Base-by-base conservation (phyloP, 2,888 invertebrate genomes). In the Ennomos fuscantarius region DNA sequence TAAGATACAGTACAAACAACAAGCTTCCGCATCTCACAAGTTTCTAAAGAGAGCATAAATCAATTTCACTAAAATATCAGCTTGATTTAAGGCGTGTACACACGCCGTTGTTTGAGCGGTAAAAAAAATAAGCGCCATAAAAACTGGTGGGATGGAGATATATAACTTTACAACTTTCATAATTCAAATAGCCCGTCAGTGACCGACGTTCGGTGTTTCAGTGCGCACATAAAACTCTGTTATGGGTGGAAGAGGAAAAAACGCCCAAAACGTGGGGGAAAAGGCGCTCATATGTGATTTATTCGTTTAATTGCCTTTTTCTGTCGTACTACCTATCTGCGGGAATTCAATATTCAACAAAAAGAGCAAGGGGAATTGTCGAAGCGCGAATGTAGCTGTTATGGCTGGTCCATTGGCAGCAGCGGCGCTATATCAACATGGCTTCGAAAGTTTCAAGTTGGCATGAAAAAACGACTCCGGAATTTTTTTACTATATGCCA, bases 121-220 rank as follows among this genome's bases (percentile, higher is more conserved):
- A 81, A 81, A 84, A 83, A 81, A 83, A 87, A 81, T 82, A 79
- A 81, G 75, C 74, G 74, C 80, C 79, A 82, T 89, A 88, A 88
- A 87, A 82, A 82, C 60, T 70, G 68, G 64, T 67, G 68, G 76
- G 78, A 81, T 83, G 74, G 82, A 86, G 84, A 89, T 89, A 89
- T 88, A 90, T 77, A 79, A 79, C 82, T 83, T 84, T 84, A 85
- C 81, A 84, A 83, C 84, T 85, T 86, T 86, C 87, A 89, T 91
- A 89, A 84, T 83, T 90, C 90, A 90, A 86, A 86, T 75, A 79
- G 82, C 79, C 75, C 79, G 86, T 83, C 84, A 83, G 84, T 79
- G 74, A 71, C 74, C 69, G 73, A 72, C 76, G 76, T 75, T 74
- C 68, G 78, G 57, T 68, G 65, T 79, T 79, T 74, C 79, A 76